Evolutionary conservation across 2,888 invertebrate genomes (phyloP), one percentile per base, ranked within the genome.

Genomic region (Melangyna quadrimaculata): DNA sequence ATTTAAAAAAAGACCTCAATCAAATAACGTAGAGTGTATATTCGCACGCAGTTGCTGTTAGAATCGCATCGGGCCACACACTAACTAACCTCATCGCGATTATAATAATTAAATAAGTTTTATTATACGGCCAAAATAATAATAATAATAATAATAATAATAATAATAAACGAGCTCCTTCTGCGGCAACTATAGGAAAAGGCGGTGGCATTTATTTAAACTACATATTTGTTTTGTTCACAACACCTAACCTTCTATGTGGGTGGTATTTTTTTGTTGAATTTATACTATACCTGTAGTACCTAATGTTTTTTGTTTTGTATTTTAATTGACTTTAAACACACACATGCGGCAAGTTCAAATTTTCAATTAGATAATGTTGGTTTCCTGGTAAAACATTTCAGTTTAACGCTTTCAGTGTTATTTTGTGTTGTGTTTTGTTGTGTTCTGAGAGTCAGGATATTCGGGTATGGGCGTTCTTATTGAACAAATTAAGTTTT

Each of bases 261-360:
- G 78, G 57, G 72, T 51, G 78, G 71, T 45, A 24, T 24, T 48
- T 78, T 61, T 77, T 10, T 40, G 7, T 45, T 35, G 35, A 37
- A 14, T 35, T 22, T 32, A 9, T 22, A 19, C 10, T 53, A 3
- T 3, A 10, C 22, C 12, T 48, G 22, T 9, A 10, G 7, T 12
- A 37, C 35, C 24, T n/a, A 19, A n/a, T 61, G 1, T 29, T n/a
- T 48, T 51, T 67, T 32, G 5, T 32, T 48, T 51, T 4, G 51
- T 5, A 10, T 65, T 48, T 83, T 83, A 78, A 83, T 83, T 83
- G 70, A 78, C 70, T 78, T 74, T 43, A 71, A 43, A 35, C 82
- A 70, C 72, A 73, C 78, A 65, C 74, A 45, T 40, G 74, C 19
- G 43, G 32, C 37, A 35, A 55, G 40, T 71, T 70, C 19, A 69